These are phyloP conservation scores for Cerceris rybyensis DNA, from an alignment of 2,888 invertebrate genomes.

Conservation along the genomic window DNA sequence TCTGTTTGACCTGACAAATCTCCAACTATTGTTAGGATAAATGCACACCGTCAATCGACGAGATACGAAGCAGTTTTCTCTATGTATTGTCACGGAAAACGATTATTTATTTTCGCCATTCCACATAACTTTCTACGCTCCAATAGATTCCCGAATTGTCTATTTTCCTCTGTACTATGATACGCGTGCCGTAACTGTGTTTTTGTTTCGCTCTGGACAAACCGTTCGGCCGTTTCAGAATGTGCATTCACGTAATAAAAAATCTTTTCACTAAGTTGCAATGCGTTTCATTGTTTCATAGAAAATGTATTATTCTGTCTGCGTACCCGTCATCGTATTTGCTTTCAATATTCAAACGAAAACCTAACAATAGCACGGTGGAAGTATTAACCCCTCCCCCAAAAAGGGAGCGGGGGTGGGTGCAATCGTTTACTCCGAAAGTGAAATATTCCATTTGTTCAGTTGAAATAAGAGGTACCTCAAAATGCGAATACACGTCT, in stretches of 20 bases:
- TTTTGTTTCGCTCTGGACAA: conserved; percentile 21
- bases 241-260: conserved; percentile 24
- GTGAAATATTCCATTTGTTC: no score
- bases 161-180: conserved; percentile 28
- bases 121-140: conserved; percentile 50
- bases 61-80: conserved; percentile 50
- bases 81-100: conserved; percentile 59
- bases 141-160: conserved; percentile 51
- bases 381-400: no score
- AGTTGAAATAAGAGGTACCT: no score
- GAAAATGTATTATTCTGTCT: conserved; percentile 1
- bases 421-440: no score
- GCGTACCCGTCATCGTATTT: no score
- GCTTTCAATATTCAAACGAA: no score
- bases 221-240: conserved; percentile 28
- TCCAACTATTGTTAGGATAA: conserved; percentile 29
- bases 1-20: conserved; percentile 36
- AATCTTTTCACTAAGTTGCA: conserved; percentile 30
- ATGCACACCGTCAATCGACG: conserved; percentile 24
- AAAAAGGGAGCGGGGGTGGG: no score
- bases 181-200: conserved; percentile 27
- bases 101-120: conserved; percentile 62
- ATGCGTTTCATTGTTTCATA: conserved; percentile 24
- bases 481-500: no score
- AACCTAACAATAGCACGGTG: no score